Evolutionary conservation across 2,113 vertebrate genomes (phyloP).

Genomic region (Okapia johnstoni): DNA sequence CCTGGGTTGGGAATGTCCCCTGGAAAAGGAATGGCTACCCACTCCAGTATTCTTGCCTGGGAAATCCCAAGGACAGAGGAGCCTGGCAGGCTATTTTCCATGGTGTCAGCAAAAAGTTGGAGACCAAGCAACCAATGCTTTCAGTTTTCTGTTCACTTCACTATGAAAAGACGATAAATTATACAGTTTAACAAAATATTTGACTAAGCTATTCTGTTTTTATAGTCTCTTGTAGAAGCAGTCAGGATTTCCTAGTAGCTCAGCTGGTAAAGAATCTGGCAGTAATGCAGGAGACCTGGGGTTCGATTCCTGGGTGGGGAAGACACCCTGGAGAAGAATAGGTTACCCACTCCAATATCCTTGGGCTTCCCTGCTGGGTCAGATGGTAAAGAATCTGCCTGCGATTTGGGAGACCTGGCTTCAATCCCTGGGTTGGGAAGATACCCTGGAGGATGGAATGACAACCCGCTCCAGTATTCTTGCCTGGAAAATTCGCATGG

Average conservation of each 20-base stretch:
- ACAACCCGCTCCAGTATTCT: neutral
- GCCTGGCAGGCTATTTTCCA: neutral
- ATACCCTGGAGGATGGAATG: neutral
- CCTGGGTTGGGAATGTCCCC: neutral
- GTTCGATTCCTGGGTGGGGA: neutral
- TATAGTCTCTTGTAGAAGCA: neutral
- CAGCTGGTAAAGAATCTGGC: neutral
- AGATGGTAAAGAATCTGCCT: neutral
- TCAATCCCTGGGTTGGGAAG: neutral
- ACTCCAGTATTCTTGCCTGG: neutral
- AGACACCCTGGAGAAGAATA: neutral
- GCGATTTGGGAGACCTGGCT: neutral
- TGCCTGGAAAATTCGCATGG: neutral
- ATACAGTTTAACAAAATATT: neutral
- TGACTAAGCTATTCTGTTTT: neutral
- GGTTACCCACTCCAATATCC: neutral
- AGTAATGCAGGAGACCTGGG: neutral
- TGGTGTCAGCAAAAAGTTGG: neutral
- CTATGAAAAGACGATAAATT: neutral
- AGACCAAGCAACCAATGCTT: rapidly evolving
- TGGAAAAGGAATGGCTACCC: neutral
- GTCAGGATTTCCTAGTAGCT: neutral
- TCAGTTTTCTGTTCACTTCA: neutral
- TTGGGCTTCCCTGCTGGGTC: neutral
- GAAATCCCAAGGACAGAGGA: neutral